Base-by-base conservation (phyloP, 2,888 invertebrate species). In the Chaitophorus viminalis region DNA sequence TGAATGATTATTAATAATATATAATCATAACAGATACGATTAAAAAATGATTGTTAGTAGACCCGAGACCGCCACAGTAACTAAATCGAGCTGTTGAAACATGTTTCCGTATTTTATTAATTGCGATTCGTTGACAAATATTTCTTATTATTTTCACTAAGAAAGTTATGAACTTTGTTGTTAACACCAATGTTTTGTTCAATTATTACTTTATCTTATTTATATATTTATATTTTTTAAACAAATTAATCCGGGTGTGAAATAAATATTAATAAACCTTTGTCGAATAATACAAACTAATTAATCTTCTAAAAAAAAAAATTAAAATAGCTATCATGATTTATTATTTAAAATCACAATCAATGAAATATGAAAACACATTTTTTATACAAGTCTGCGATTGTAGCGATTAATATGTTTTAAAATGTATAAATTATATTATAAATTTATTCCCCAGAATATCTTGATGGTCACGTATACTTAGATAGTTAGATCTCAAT, bases 21-120 rank as follows among this genome's bases (percentile, higher is more conserved):
- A 29, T 52, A 54, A 65, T 84, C 70, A 89, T 82, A 81, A 78
- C 81, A 75, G 39, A 33, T 77, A 75, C 82, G 79, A 29, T 68
- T 68, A 29, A 68, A 60, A 65, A 88, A 78, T 68, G 4, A 8
- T 68, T 68, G 9, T 68, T 68, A 68, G 60, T 60, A 60, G 25
- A n/a, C n/a, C n/a, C n/a, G n/a, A n/a, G n/a, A 60, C 60, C 60
- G 60, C 60, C 21, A 60, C 60, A 60, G 25, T 21, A 60, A 25
- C 21, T 60, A 60, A 60, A 60, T 60, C 25, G 60, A 60, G 25
- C 60, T 60, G 60, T 25, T 21, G 25, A 60, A 60, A 60, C 60
- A 60, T 60, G 60, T 60, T 60, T 60, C 4, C 60, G 25, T 60
- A 60, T 60, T 60, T 60, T 6, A 60, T 60, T 21, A 60, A 60